Percentiles rank a stretch among this genome's conserved stretches.
These are phyloP conservation scores for Bacillus rossius DNA, from an alignment of 1,140 invertebrate genomes.

Conservation along the genomic window DNA sequence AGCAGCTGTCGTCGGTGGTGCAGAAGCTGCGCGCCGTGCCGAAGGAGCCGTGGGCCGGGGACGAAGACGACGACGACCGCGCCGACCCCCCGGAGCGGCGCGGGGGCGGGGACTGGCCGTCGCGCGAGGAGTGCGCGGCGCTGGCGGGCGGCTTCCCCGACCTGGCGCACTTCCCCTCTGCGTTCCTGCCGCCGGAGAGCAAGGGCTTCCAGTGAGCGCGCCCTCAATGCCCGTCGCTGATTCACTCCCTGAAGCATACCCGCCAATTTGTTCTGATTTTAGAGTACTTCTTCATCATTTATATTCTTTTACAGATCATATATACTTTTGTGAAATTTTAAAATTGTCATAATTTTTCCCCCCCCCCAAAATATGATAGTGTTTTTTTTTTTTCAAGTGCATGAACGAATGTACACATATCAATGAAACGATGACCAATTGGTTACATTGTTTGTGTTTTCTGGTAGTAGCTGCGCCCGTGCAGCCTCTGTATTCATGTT, in stretches of 20 bases:
- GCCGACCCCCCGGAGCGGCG: neutral
- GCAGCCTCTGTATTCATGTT: too few species aligned
- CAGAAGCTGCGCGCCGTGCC: neutral
- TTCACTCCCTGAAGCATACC: too few species aligned
- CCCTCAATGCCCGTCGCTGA: slow-evolving; percentile 8
- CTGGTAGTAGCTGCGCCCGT: too few species aligned
- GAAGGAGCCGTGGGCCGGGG: neutral
- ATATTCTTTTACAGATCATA: neutral
- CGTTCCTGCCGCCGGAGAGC: slow-evolving; percentile 67
- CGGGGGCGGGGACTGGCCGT: neutral
- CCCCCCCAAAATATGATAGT: neutral
- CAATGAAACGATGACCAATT: too few species aligned
- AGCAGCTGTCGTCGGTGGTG: slow-evolving; percentile 14
- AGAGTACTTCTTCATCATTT: neutral
- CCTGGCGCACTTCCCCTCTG: slow-evolving; percentile 2
- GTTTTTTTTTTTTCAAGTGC: neutral
- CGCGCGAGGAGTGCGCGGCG: slow-evolving; percentile 3
- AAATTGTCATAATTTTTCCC: neutral
- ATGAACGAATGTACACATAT: too few species aligned
- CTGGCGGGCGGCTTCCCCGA: neutral
- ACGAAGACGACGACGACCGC: neutral
- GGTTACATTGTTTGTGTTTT: too few species aligned
- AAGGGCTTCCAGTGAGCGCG: slow-evolving; percentile 64
- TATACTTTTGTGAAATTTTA: neutral
- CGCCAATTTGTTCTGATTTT: slow-evolving; percentile 1